These are phyloP conservation scores for Helicoverpa zea DNA, from an alignment of 1,140 invertebrate species.

Conservation along the genomic window DNA sequence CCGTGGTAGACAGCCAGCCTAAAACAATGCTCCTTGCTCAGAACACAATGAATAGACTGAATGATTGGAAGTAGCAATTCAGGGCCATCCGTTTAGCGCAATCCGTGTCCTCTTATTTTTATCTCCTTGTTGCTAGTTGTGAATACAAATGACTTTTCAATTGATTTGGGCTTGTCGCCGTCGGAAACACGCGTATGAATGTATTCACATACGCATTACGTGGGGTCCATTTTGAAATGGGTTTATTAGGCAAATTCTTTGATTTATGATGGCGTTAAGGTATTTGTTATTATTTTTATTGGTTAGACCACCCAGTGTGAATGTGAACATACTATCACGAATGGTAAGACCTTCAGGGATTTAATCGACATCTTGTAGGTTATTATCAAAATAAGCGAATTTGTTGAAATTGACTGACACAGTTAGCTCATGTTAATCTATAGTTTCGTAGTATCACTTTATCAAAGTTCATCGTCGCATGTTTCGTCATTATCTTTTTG, in stretches of 20 bases:
- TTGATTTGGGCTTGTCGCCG: slow-evolving; percentile 1
- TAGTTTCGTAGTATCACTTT: not conserved
- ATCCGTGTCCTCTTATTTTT: slow-evolving; percentile 41
- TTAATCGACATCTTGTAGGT: not conserved
- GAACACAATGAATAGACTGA: slow-evolving; percentile 60
- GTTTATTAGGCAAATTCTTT: slow-evolving; percentile 13
- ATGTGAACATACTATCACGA: not conserved
- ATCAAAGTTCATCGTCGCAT: not conserved
- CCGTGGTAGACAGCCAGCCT: slow-evolving; percentile 60
- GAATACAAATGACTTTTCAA: slow-evolving; percentile 33
- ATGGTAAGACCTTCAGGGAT: not conserved
- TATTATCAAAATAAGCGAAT: not conserved
- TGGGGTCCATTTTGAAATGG: slow-evolving; percentile 26
- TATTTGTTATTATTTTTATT: slow-evolving; percentile 21
- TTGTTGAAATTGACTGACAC: not conserved
- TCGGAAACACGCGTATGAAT: slow-evolving; percentile 15
- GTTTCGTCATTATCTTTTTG: not conserved
- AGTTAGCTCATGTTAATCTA: not conserved
- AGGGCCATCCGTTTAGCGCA: slow-evolving; percentile 54
- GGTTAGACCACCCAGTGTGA: slow-evolving; percentile 19
- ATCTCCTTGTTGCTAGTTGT: slow-evolving; percentile 26
- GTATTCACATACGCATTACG: slow-evolving; percentile 12
- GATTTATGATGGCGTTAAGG: slow-evolving; percentile 10
- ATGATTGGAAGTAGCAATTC: slow-evolving; percentile 56
- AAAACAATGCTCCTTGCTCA: slow-evolving; percentile 66